phyloP scores from a whole-genome alignment of 2,888 invertebrate genomes.

The Emmelina monodactyla region DNA sequence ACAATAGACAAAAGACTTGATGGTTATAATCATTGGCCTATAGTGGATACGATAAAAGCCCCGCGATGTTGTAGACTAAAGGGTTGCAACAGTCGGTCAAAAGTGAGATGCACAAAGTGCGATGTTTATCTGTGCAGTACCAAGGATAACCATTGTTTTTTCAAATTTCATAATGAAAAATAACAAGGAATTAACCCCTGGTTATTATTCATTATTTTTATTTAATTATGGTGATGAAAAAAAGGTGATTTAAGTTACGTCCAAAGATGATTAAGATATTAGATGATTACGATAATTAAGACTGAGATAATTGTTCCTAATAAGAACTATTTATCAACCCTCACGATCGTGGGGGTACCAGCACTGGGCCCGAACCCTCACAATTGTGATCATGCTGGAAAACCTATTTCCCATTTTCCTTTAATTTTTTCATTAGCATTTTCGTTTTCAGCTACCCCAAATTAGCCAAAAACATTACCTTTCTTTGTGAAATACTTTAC shows the following conservation, averaged over 20 bases:
- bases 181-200: no score
- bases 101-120: constrained; percentile 11
- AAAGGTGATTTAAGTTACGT: not conserved
- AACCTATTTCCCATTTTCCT: not conserved
- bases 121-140: constrained; percentile 10
- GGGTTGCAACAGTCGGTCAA: constrained; percentile 9
- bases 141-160: constrained; percentile 8
- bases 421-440: constrained; percentile 3
- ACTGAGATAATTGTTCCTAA: constrained; percentile 1
- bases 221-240: not conserved
- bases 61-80: constrained; percentile 11
- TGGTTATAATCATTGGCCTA: constrained; percentile 13
- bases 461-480: constrained; percentile 3
- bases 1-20: constrained; percentile 9
- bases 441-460: constrained; percentile 3
- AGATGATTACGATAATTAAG: constrained; percentile 1
- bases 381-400: not conserved
- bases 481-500: constrained; percentile 2
- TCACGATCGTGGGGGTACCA: not conserved
- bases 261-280: no score
- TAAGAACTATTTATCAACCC: constrained; percentile 6
- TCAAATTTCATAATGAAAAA: no score
- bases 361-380: not conserved
- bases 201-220: constrained; percentile 1
- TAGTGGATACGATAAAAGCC: constrained; percentile 11